A percentile compares a stretch with the other conserved stretches of the same genome.
Conservation (phyloP, 2,797 vertebrate species). For the Hirundo rustica region DNA sequence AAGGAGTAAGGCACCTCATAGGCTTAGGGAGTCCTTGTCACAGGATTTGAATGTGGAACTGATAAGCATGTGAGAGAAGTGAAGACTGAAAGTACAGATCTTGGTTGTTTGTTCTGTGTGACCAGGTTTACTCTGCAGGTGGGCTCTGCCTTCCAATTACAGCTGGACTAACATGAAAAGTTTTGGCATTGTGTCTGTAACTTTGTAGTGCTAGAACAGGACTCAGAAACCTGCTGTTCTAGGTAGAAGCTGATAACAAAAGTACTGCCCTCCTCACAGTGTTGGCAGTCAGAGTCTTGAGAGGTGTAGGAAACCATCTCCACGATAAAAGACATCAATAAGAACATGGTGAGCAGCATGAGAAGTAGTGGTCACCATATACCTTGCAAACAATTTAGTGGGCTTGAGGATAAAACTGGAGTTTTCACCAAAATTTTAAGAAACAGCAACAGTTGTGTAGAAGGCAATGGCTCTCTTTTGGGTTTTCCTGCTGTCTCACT, state of each 20-base stretch:
- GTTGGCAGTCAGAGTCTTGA: background rate
- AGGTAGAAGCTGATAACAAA: background rate
- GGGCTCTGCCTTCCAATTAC: background rate
- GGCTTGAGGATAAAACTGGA: background rate
- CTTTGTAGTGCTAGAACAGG: background rate
- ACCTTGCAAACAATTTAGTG: background rate
- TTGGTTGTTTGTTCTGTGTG: background rate
- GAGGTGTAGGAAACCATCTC: background rate
- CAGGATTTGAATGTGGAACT: background rate
- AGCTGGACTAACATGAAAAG: background rate
- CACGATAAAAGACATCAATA: background rate
- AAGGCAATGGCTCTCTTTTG: background rate
- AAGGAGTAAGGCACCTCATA: background rate
- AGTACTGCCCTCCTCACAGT: background rate
- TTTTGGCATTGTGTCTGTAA: background rate
- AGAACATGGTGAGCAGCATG: background rate
- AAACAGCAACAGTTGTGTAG: accelerated
- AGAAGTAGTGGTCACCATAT: background rate
- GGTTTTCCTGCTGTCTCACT: background rate
- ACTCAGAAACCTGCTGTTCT: background rate
- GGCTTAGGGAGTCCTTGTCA: background rate
- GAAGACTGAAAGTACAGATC: background rate
- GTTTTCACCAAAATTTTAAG: background rate
- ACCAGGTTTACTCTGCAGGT: background rate
- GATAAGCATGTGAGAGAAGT: background rate